Conservation (phyloP, 2,888 invertebrate species). For the Podabrus alpinus region DNA sequence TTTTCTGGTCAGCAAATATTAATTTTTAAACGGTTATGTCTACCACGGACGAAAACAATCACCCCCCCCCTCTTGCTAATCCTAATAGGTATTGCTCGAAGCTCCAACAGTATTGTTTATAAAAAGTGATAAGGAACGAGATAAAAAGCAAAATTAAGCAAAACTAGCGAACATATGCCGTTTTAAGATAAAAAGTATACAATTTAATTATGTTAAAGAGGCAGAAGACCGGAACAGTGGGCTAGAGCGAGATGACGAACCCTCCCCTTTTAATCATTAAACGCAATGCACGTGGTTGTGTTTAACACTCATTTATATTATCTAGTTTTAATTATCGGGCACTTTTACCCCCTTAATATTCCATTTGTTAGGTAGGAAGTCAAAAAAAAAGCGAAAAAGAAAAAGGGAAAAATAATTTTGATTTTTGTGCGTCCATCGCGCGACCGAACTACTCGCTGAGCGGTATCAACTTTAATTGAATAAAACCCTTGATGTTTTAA, state of each 20-base stretch:
- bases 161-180: neutral
- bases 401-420: constrained; percentile 26
- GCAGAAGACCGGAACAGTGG: neutral
- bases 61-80: neutral
- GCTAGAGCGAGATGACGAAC: neutral
- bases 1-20: constrained; percentile 14
- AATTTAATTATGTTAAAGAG: neutral
- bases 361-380: neutral
- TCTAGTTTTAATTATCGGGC: constrained; percentile 37
- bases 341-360: constrained; percentile 30
- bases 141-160: neutral
- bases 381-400: constrained; percentile 18
- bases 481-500: constrained; percentile 31
- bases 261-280: neutral
- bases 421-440: constrained; percentile 23
- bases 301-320: constrained; percentile 50
- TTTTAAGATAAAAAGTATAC: neutral
- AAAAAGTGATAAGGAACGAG: neutral
- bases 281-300: constrained; percentile 42
- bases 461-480: constrained; percentile 27
- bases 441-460: constrained; percentile 17
- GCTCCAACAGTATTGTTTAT: neutral
- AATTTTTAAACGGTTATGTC: constrained; percentile 10
- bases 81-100: neutral
- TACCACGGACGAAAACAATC: neutral